Conservation (phyloP, 1,140 invertebrate genomes). For the Caerostris darwini region DNA sequence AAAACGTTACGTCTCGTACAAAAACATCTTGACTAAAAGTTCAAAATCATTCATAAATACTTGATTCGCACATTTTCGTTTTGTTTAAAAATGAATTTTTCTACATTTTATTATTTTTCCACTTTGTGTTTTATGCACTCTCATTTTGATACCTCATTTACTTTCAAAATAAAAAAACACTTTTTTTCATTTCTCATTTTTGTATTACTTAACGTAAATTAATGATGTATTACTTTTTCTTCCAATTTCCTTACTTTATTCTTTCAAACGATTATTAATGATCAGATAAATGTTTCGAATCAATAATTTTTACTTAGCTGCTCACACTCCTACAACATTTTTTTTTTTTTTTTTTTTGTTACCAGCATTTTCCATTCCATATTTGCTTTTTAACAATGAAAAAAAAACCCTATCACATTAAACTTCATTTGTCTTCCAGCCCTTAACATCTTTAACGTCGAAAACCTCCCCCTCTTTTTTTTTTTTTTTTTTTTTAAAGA, state of each 20-base stretch:
- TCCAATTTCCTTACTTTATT: neutral
- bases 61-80: too few relatives aligned
- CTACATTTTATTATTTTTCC: too few relatives aligned
- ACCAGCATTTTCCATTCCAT: neutral
- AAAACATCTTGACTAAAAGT: too few relatives aligned
- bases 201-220: neutral
- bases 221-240: neutral
- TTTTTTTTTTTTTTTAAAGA: neutral
- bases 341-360: neutral
- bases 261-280: conserved; percentile 8
- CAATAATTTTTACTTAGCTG: neutral
- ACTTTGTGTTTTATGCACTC: too few relatives aligned
- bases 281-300: neutral
- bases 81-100: too few relatives aligned
- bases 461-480: neutral
- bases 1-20: too few relatives aligned
- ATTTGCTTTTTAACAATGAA: neutral
- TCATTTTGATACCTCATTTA: too few relatives aligned
- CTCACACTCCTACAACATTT: neutral
- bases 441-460: neutral
- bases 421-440: conserved; percentile 12
- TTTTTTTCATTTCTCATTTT: neutral
- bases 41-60: too few relatives aligned
- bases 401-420: neutral
- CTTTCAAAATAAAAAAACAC: too few relatives aligned